Evolutionary conservation across 2,797 vertebrate species (phyloP), one percentile per base, ranked within the genome.

Genomic region (Adrianichthys oophorus): DNA sequence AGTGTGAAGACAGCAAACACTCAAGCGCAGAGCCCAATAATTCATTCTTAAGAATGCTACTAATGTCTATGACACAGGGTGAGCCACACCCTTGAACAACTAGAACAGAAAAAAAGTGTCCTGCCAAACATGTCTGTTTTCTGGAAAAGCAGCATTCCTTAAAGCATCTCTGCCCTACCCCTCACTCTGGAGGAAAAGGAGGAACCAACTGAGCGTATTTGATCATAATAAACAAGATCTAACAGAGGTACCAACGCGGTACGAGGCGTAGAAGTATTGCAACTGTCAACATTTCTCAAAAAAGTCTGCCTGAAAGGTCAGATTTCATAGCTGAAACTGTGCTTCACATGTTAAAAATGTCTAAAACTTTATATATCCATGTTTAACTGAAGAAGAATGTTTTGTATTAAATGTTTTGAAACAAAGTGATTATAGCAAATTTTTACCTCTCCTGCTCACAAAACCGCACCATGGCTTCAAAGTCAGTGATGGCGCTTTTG

Each of bases 391-490:
- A 57, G 45, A 49, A n/a, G n/a, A n/a, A n/a, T n/a, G n/a, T n/a
- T 14, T 2, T 12, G 24, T 5, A 7, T 26, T 5, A 32, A 32
- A 32, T 12, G 40, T 2, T 12, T 45, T n/a, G 8, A 41, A 15
- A 7, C 4, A 0, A 18, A 1, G 13, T 59, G 42, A 14, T 13
- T 10, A 14, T 44, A 4, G 45, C 16, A 26, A 45, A 54, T 26
- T 90, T 94, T 94, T 72, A 99, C 98, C 92, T 87, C 64, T 93
- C 70, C 71, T 95, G 91, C 77, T 93, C 94, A 10, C 96, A 98
- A 89, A 92, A 99, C 43, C 80, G 86, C 75, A 95, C 95, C 92
- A 99, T 92, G 66, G 95, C 91, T 52, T 96, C 93, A 52, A 99
- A 98, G 75, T 95, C 95, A 46, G 60, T 78, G 40, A 99, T 68